phyloP scores from a whole-genome alignment of 2,113 vertebrate species.

The Amphiprion percula region DNA sequence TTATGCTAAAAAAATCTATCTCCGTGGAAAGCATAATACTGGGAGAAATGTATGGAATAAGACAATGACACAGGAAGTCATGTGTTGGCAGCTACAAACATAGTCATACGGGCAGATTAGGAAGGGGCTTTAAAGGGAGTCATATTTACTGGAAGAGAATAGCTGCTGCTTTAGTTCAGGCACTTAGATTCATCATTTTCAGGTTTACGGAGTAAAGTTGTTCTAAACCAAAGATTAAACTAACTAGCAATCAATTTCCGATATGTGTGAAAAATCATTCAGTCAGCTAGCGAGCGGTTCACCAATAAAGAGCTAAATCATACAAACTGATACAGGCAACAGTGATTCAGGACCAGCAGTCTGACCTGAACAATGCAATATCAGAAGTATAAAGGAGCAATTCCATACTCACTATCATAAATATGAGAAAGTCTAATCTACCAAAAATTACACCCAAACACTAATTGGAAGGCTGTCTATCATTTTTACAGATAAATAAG shows the following conservation, averaged over 20 bases:
- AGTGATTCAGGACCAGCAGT: too few relatives aligned
- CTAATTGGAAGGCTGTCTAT: too few relatives aligned
- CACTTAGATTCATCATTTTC: conserved; percentile 16
- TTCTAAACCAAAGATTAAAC: conserved; percentile 8
- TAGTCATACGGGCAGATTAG: conserved; percentile 44
- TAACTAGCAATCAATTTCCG: not conserved
- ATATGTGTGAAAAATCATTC: too few relatives aligned
- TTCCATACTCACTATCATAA: too few relatives aligned
- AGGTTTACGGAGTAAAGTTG: not conserved
- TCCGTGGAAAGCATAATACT: conserved; percentile 63
- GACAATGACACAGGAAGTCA: conserved; percentile 54
- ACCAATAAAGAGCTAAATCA: not conserved
- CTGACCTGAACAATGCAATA: too few relatives aligned
- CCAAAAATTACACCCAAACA: too few relatives aligned
- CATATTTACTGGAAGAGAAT: conserved; percentile 15
- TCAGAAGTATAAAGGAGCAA: too few relatives aligned
- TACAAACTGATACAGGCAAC: not conserved
- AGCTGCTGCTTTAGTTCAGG: conserved; percentile 15
- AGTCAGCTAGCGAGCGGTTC: not conserved
- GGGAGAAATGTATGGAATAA: conserved; percentile 68
- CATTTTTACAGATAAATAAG: too few relatives aligned
- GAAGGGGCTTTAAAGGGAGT: conserved; percentile 16
- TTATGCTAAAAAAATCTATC: conserved; percentile 66
- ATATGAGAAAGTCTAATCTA: too few relatives aligned
- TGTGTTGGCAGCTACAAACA: conserved; percentile 40